phyloP scores from a whole-genome alignment of 1,140 invertebrate genomes.

The Prorops nasuta region DNA sequence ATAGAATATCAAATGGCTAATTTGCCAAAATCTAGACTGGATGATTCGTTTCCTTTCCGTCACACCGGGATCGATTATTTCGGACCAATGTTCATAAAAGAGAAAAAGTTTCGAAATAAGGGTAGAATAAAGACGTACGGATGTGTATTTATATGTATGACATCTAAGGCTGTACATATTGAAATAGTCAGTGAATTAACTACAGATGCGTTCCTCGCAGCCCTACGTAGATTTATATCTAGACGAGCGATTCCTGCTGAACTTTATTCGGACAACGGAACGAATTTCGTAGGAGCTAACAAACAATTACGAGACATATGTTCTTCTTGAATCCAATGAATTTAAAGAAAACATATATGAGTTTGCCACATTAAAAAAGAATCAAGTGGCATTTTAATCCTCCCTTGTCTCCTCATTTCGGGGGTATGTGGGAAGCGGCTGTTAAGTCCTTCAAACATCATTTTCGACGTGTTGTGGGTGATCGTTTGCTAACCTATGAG shows the following conservation, averaged over 20 bases:
- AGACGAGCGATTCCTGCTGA: background rate
- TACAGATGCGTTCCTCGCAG: background rate
- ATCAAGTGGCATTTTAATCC: conserved; percentile 1
- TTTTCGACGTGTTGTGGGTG: background rate
- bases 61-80: background rate
- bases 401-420: background rate
- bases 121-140: background rate
- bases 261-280: background rate
- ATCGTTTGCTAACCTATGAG: background rate
- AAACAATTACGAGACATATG: background rate
- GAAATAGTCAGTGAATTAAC: background rate
- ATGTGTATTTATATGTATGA: conserved; percentile 1
- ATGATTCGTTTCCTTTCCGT: background rate
- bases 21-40: background rate
- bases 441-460: background rate
- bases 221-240: background rate
- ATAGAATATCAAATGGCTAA: background rate
- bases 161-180: background rate
- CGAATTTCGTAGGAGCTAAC: background rate
- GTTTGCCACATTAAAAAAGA: background rate
- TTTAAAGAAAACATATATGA: background rate
- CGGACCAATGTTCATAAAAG: background rate
- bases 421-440: background rate
- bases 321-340: background rate
- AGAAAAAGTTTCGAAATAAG: background rate